Percentiles rank a stretch among this genome's conserved stretches.
Conservation (phyloP, 2,113 vertebrate species). For the Nesoenas mayeri region DNA sequence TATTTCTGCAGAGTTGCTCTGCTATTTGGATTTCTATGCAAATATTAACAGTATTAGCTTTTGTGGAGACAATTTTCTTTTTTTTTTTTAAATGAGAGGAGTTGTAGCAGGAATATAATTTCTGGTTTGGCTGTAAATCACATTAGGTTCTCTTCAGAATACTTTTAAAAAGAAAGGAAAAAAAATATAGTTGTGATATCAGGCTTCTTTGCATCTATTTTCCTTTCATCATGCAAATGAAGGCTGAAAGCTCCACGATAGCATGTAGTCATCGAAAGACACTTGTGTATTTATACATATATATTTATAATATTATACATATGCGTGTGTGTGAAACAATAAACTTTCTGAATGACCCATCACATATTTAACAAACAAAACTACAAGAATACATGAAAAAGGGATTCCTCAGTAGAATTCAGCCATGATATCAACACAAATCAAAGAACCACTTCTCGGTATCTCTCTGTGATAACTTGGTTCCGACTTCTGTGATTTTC, state of each 20-base stretch:
- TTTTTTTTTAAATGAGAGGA: neutral
- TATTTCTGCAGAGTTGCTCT: neutral
- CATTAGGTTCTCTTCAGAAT: neutral
- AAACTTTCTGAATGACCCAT: neutral
- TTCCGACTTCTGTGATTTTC: neutral
- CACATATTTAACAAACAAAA: neutral
- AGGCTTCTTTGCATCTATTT: neutral
- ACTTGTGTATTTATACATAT: neutral
- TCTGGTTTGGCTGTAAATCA: neutral
- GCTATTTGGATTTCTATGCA: neutral
- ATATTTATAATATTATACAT: neutral
- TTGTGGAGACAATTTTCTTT: neutral
- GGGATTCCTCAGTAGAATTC: neutral
- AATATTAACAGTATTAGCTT: neutral
- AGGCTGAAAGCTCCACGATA: neutral
- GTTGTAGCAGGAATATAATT: neutral
- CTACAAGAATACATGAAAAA: neutral
- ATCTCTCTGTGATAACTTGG: neutral
- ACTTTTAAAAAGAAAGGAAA: neutral
- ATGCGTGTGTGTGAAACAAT: neutral
- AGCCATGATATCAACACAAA: neutral
- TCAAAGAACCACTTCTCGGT: neutral
- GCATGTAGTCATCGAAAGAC: neutral
- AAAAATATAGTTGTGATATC: neutral
- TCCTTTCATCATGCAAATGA: neutral